These are phyloP conservation scores for Rhea pennata DNA, from an alignment of 2,113 vertebrate genomes.

Conservation along the genomic window DNA sequence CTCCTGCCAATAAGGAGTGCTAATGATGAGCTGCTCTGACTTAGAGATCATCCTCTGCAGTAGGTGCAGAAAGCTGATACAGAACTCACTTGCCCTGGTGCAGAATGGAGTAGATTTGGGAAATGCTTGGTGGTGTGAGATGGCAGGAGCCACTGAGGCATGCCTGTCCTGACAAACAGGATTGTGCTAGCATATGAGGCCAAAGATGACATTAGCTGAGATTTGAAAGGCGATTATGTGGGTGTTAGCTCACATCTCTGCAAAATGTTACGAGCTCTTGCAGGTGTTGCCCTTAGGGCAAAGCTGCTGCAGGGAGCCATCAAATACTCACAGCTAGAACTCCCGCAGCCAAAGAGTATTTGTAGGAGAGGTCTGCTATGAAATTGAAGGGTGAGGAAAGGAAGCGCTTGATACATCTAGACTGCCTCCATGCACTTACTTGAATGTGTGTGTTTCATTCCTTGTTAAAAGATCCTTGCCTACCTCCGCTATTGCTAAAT, in stretches of 20 bases:
- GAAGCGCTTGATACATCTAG: neutral
- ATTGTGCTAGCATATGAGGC: neutral
- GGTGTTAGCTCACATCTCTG: slow-evolving; percentile 13
- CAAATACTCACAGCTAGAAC: slow-evolving; percentile 47
- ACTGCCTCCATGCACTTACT: neutral
- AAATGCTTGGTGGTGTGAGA: neutral
- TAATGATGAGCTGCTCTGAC: neutral
- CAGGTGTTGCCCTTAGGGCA: slow-evolving; percentile 58
- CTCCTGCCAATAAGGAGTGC: neutral
- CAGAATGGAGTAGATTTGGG: neutral
- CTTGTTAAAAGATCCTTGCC: neutral
- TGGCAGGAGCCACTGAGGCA: neutral
- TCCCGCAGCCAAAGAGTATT: slow-evolving; percentile 7
- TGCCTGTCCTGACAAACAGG: slow-evolving; percentile 9
- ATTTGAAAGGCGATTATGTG: neutral
- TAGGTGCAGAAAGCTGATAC: neutral
- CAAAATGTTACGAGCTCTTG: slow-evolving; percentile 6
- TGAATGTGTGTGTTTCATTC: neutral
- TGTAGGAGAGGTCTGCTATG: slow-evolving; percentile 21
- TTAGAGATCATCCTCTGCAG: neutral
- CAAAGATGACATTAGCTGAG: neutral
- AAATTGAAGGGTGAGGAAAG: slow-evolving; percentile 41
- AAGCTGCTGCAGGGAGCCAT: slow-evolving; percentile 41
- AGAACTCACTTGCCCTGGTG: neutral
- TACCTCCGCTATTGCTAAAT: neutral